Base-by-base conservation (phyloP, 2,113 vertebrate genomes). In the Lepisosteus osseus region DNA sequence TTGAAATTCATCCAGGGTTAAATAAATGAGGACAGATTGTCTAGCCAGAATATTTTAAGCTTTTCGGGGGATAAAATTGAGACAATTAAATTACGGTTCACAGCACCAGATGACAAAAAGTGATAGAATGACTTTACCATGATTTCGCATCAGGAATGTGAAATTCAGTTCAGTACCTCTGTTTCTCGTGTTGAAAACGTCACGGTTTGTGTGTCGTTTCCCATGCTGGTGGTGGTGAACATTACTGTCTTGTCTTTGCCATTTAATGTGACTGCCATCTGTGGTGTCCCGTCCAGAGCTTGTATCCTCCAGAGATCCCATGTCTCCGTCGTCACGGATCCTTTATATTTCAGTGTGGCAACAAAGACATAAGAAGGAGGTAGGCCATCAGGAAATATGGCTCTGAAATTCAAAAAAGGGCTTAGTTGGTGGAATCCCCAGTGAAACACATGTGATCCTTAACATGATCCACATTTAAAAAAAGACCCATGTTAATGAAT, bases 321-420 rank as follows among this genome's bases (percentile, higher is more conserved):
- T 0, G 93, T 90, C 83, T 99, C 98, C 64, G 85, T 92, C 1
- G 90, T 57, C 64, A 92, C 84, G 0, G 90, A 88, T 45, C 90
- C 94, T 82, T 95, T 95, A 88, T 98, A 98, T 81, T 94, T 94
- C 86, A 97, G 86, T 0, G 96, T 98, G 72, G 97, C 94, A 76
- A 99, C 96, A 82, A 98, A 98, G 7, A 99, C 95, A 72, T 99
- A 99, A 1, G 97, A 99, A 62, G 97, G 97, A 73, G 97, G 97
- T 64, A 99, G 93, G 42, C 97, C 97, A 86, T 96, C 97, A 69
- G 97, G 97, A 79, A 99, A 98, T 72, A 99, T 90, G 73, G 86
- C 87, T 83, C 97, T 99, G 72, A 61, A 80, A 81, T 45, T 62
- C 81, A 40, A 12, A 29, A 44, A 77, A 75, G 73, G 41, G 41